Conservation (phyloP, 2,888 invertebrate genomes). For the Osmoderma eremita region DNA sequence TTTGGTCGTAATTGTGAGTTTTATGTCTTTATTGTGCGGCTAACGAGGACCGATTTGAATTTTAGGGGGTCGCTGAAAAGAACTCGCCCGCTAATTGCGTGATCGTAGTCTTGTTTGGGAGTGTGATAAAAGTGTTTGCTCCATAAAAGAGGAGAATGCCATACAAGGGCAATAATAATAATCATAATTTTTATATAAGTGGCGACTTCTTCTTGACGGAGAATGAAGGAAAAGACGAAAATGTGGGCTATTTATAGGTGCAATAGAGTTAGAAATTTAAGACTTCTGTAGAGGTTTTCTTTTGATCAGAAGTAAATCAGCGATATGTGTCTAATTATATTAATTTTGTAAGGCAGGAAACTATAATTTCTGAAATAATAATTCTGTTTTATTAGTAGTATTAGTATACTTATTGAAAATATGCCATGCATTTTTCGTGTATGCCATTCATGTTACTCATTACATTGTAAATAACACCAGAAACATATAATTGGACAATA, state of each 20-base stretch:
- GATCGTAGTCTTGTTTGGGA: constrained; percentile 9
- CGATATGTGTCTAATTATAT: too few relatives aligned
- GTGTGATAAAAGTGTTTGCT: constrained; percentile 9
- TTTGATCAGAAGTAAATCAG: neutral
- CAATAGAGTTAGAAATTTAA: neutral
- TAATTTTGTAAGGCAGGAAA: too few relatives aligned
- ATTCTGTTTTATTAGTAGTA: too few relatives aligned
- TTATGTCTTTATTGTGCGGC: constrained; percentile 45
- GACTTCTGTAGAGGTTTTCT: neutral
- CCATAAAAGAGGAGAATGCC: constrained; percentile 1
- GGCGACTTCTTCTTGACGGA: neutral
- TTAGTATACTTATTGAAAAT: too few relatives aligned
- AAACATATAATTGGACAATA: too few relatives aligned
- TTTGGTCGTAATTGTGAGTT: constrained; percentile 45
- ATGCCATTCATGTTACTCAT: too few relatives aligned
- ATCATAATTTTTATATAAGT: constrained; percentile 18
- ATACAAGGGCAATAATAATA: constrained; percentile 23
- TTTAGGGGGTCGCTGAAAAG: constrained; percentile 27
- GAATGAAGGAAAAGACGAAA: neutral
- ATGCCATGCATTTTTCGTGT: too few relatives aligned
- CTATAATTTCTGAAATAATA: too few relatives aligned
- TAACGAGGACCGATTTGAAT: constrained; percentile 36
- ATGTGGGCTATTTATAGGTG: neutral
- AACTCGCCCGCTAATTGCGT: constrained; percentile 8
- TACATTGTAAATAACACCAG: too few relatives aligned